phyloP scores from a whole-genome alignment of 2,888 invertebrate genomes.

The Ornithoptera alexandrae region DNA sequence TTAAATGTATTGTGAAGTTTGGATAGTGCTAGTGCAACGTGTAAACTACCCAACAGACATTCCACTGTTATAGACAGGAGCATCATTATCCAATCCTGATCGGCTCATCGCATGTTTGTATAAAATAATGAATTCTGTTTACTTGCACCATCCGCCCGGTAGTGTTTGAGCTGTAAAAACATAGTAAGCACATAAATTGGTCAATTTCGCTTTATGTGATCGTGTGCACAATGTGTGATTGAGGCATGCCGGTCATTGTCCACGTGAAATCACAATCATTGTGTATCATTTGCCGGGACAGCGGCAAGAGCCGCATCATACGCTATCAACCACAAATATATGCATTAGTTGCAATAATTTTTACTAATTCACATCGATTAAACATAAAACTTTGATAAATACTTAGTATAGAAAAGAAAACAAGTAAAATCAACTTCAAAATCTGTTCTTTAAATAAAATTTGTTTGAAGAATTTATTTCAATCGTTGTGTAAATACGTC shows the following conservation, averaged over 20 bases:
- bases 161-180: conserved; percentile 2
- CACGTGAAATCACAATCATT: conserved; percentile 14
- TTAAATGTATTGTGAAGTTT: no score
- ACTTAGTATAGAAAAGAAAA: no score
- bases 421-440: no score
- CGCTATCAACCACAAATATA: not conserved
- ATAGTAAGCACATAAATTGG: conserved; percentile 26
- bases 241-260: conserved; percentile 7
- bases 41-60: not conserved
- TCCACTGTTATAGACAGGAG: not conserved
- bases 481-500: no score
- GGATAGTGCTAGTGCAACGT: not conserved
- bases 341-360: not conserved
- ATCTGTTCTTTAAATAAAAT: no score
- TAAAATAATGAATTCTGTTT: not conserved
- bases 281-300: conserved; percentile 15
- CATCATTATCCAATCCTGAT: not conserved
- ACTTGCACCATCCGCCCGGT: not conserved
- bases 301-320: conserved; percentile 9
- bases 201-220: conserved; percentile 25
- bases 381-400: no score
- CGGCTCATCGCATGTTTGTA: not conserved
- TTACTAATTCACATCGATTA: not conserved
- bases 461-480: no score
- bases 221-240: conserved; percentile 25